Evolutionary conservation across 2,113 vertebrate species (phyloP).

Genomic region (Leucoraja erinaceus): DNA sequence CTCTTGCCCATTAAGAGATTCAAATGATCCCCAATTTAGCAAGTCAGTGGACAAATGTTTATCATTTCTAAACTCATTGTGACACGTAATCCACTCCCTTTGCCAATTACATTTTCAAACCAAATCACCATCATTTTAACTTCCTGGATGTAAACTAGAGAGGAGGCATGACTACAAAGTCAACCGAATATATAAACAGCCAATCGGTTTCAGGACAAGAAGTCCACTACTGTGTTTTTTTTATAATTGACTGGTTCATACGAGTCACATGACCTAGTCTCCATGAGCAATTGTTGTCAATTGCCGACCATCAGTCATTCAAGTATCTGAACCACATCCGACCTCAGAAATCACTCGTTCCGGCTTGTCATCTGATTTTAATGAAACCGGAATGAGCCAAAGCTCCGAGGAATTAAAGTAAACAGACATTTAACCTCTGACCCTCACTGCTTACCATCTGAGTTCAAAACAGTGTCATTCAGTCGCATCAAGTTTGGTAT

Average conservation of each 20-base stretch:
- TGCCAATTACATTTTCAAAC: background rate
- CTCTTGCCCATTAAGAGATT: background rate
- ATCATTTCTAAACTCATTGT: background rate
- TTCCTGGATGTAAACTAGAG: background rate
- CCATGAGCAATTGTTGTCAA: constrained; percentile 29
- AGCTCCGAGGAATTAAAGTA: constrained; percentile 60
- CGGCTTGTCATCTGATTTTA: constrained; percentile 57
- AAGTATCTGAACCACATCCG: constrained; percentile 48
- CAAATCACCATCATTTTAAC: background rate
- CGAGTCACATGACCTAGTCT: background rate
- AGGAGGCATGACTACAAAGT: too few species aligned
- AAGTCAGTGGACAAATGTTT: background rate
- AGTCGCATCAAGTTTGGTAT: constrained; percentile 40
- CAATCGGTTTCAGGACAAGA: background rate
- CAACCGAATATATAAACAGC: background rate
- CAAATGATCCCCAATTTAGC: background rate
- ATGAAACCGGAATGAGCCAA: constrained; percentile 51
- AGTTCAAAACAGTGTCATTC: constrained; percentile 43
- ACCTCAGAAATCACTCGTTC: constrained; percentile 47
- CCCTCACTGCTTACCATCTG: constrained; percentile 47
- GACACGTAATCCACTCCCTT: background rate
- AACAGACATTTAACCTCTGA: constrained; percentile 52
- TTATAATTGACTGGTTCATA: background rate
- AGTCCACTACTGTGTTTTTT: background rate
- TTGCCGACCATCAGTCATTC: constrained; percentile 22